Percentiles rank a stretch among this genome's conserved stretches.
Conservation (phyloP, 2,797 vertebrate species). For the Bucorvus abyssinicus region DNA sequence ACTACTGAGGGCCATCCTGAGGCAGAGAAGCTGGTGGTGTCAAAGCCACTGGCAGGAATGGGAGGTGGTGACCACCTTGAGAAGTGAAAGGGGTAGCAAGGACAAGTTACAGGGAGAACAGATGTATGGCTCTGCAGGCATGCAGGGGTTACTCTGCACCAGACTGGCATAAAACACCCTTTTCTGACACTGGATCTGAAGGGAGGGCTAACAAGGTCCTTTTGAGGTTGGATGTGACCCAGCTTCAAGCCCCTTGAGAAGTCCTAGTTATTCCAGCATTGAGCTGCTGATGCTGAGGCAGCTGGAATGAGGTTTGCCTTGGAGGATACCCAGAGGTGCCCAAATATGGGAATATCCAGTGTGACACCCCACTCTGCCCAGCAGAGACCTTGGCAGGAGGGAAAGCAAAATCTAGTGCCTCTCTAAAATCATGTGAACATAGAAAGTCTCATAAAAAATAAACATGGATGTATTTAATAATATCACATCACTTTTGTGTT, state of each 20-base stretch:
- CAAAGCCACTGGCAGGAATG: neutral
- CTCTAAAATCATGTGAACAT: neutral
- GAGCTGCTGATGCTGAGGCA: neutral
- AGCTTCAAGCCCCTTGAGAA: neutral
- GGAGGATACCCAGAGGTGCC: neutral
- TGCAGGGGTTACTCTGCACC: neutral
- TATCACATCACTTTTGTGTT: neutral
- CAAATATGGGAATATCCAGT: neutral
- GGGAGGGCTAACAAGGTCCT: neutral
- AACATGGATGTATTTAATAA: neutral
- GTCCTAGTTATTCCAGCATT: neutral
- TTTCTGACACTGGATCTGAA: neutral
- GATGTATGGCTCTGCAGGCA: accelerated
- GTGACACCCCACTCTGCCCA: neutral
- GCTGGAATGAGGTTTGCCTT: neutral
- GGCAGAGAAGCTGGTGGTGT: neutral
- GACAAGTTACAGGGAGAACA: neutral
- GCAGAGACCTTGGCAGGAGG: neutral
- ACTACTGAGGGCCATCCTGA: neutral
- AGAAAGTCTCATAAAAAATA: neutral
- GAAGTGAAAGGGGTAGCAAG: neutral
- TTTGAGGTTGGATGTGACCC: neutral
- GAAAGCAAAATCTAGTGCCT: neutral
- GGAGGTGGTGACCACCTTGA: neutral
- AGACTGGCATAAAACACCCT: neutral